Evolutionary conservation across 1,140 invertebrate genomes (phyloP).

Genomic region (honey bee (Apis mellifera)): DNA sequence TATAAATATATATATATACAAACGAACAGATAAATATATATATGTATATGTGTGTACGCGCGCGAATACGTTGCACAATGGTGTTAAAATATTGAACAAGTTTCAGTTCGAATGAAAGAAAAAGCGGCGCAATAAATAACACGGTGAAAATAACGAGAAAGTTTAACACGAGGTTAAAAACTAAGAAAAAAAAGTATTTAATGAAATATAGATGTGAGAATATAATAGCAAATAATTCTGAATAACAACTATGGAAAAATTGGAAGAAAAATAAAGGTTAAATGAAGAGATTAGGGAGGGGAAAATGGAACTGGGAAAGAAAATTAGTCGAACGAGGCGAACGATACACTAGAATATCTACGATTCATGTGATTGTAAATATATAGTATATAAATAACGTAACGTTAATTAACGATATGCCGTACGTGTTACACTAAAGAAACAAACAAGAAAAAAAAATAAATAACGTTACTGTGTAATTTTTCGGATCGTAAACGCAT

Average conservation of each 20-base stretch:
- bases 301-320: constrained; percentile 30
- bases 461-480: constrained; percentile 79
- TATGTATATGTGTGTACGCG: constrained; percentile 66
- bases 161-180: background rate
- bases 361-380: constrained; percentile 82
- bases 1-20: constrained; percentile 55
- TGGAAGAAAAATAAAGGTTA: constrained; percentile 9
- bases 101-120: constrained; percentile 76
- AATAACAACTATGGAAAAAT: constrained; percentile 19
- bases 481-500: constrained; percentile 75
- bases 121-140: constrained; percentile 61
- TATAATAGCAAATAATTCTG: constrained; percentile 24
- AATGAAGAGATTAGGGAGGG: background rate
- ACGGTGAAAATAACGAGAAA: background rate
- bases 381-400: constrained; percentile 82
- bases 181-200: background rate
- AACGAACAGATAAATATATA: constrained; percentile 61
- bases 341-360: constrained; percentile 79
- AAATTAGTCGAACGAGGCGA: constrained; percentile 66
- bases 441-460: constrained; percentile 63
- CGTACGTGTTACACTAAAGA: constrained; percentile 80
- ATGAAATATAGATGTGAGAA: background rate
- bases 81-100: constrained; percentile 79
- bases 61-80: constrained; percentile 62
- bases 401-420: constrained; percentile 80